A percentile compares a stretch with the other conserved stretches of the same genome.
Conservation (phyloP, 2,797 vertebrate genomes). For the Pampus argenteus region DNA sequence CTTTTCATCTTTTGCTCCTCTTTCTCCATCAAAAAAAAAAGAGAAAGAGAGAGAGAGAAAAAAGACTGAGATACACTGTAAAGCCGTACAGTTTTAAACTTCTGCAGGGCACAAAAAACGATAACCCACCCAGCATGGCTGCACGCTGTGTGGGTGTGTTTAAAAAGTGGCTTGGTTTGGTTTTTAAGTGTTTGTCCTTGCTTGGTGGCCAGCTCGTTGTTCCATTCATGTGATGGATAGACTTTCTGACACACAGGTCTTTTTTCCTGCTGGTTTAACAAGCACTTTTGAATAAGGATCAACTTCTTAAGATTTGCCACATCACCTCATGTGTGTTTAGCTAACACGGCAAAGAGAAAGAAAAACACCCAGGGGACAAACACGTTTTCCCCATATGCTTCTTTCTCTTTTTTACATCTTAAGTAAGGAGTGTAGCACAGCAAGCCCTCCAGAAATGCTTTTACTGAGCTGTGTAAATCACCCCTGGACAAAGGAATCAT, state of each 20-base stretch:
- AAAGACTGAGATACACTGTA: conserved; percentile 62
- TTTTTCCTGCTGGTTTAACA: conserved; percentile 64
- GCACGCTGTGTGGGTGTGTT: conserved; percentile 27
- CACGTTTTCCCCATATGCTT: conserved; percentile 50
- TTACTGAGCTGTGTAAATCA: conserved; percentile 47
- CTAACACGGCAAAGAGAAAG: conserved; percentile 67
- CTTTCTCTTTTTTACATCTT: conserved; percentile 32
- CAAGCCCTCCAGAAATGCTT: conserved; percentile 15
- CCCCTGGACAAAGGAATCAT: conserved; percentile 57
- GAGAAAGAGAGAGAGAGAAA: conserved; percentile 32
- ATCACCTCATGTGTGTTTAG: conserved; percentile 69
- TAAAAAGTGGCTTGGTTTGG: conserved; percentile 43
- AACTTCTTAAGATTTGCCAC: conserved; percentile 56
- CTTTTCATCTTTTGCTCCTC: conserved; percentile 87
- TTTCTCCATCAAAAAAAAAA: conserved; percentile 82
- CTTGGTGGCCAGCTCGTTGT: conserved; percentile 58
- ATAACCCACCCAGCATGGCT: conserved; percentile 68
- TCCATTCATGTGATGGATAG: conserved; percentile 60
- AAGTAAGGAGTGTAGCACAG: conserved; percentile 31
- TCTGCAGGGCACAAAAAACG: conserved; percentile 76
- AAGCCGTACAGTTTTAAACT: conserved; percentile 79
- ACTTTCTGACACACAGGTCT: conserved; percentile 62
- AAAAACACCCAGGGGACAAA: conserved; percentile 69
- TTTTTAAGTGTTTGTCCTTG: conserved; percentile 77
- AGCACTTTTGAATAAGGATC: conserved; percentile 69